Evolutionary conservation across 2,113 vertebrate genomes (phyloP).

Genomic region (Dolichallabes microphthalmus): DNA sequence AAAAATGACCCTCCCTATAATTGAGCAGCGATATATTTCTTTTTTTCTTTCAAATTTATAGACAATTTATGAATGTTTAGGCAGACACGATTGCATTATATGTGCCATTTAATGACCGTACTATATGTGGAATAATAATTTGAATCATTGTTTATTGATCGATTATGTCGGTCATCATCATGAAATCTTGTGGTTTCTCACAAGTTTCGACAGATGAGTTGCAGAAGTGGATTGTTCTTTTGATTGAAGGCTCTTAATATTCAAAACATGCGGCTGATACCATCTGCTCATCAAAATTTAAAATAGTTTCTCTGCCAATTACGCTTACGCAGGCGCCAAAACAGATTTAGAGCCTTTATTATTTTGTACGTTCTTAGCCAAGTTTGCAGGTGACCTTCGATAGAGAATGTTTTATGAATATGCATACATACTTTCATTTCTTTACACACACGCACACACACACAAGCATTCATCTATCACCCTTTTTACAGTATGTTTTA

Average conservation of each 20-base stretch:
- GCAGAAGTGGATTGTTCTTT: conserved; percentile 45
- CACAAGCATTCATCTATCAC: not conserved
- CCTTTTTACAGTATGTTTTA: not conserved
- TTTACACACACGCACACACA: conserved; percentile 12
- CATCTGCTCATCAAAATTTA: conserved; percentile 72
- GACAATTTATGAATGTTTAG: not conserved
- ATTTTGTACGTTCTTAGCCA: conserved; percentile 33
- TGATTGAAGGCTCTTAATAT: conserved; percentile 55
- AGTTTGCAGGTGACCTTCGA: conserved; percentile 22
- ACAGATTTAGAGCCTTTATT: conserved; percentile 53
- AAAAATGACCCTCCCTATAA: too few species aligned
- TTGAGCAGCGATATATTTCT: not conserved
- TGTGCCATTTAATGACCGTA: not conserved
- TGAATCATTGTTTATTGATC: conserved; percentile 4
- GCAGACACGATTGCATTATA: not conserved
- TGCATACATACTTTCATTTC: not conserved
- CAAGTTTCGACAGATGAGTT: conserved; percentile 16
- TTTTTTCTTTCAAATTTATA: not conserved
- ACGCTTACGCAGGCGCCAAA: conserved; percentile 61
- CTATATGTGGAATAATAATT: not conserved
- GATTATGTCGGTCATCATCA: not conserved
- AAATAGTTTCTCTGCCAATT: conserved; percentile 61
- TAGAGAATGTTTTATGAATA: conserved; percentile 13
- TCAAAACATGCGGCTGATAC: conserved; percentile 56
- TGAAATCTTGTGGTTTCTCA: not conserved